A percentile compares a stretch with the other conserved stretches of the same genome.
Evolutionary conservation across 1,140 invertebrate species (phyloP).

Genomic region (Gonioctena quinquepunctata): DNA sequence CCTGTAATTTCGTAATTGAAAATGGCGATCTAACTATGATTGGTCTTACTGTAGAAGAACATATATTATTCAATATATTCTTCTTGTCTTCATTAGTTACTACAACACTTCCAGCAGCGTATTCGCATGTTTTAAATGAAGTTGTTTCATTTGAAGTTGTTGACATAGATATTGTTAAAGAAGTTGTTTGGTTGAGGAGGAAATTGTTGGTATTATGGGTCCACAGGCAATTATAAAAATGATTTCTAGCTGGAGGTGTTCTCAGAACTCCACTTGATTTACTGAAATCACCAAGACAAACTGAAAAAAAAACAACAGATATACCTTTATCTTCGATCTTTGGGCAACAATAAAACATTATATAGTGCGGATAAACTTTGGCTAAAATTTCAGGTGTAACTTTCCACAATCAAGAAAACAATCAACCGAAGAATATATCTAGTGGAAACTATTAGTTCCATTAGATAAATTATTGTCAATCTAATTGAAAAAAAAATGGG

Average conservation of each 20-base stretch:
- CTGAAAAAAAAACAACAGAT: too few relatives aligned
- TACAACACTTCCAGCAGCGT: background rate
- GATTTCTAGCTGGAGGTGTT: constrained; percentile 38
- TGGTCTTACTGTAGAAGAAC: background rate
- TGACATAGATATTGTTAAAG: background rate
- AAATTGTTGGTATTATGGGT: constrained; percentile 8
- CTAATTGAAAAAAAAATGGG: too few relatives aligned
- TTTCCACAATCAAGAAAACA: too few relatives aligned
- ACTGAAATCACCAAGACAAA: constrained; percentile 57
- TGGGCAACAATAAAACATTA: too few relatives aligned
- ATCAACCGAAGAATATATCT: too few relatives aligned
- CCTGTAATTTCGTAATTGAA: constrained; percentile 11
- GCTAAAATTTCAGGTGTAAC: too few relatives aligned
- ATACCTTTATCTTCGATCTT: too few relatives aligned
- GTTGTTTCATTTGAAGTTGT: too few relatives aligned
- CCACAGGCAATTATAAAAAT: constrained; percentile 36
- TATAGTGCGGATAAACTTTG: too few relatives aligned
- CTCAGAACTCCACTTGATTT: constrained; percentile 43
- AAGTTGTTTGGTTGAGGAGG: background rate
- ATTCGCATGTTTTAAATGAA: too few relatives aligned
- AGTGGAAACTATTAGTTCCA: too few relatives aligned
- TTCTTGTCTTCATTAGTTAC: background rate
- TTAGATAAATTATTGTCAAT: too few relatives aligned
- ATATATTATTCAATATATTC: background rate
- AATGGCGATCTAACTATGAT: constrained; percentile 14